Conservation (phyloP, 1,140 invertebrate genomes). For the Drosophila hydei region DNA sequence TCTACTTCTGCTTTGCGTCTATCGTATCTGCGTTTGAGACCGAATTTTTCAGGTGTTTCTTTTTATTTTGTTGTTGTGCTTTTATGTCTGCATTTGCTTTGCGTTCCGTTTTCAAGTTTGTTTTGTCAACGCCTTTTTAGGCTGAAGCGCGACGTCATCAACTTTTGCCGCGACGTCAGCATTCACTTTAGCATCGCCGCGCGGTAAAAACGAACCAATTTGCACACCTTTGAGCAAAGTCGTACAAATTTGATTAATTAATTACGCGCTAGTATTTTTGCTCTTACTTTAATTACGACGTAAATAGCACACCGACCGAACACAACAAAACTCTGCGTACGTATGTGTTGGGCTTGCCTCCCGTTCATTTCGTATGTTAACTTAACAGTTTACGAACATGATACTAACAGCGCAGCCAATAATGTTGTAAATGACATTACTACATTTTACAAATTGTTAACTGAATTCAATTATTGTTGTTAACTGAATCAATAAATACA, state of each 20-base stretch:
- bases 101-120: constrained; percentile 60
- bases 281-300: constrained; percentile 49
- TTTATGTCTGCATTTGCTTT: constrained; percentile 41
- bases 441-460: no score
- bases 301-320: constrained; percentile 44
- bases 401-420: not conserved
- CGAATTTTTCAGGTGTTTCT: constrained; percentile 2
- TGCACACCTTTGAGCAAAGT: constrained; percentile 16
- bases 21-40: constrained; percentile 21
- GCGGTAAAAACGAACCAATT: constrained; percentile 3
- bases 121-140: constrained; percentile 53
- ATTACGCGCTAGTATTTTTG: constrained; percentile 40
- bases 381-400: constrained; percentile 6
- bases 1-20: constrained; percentile 16
- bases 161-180: constrained; percentile 31
- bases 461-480: not conserved
- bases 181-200: constrained; percentile 20
- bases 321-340: constrained; percentile 27
- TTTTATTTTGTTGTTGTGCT: constrained; percentile 36
- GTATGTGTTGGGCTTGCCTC: constrained; percentile 9
- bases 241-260: constrained; percentile 39
- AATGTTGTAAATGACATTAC: not conserved
- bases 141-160: constrained; percentile 46
- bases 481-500: no score
- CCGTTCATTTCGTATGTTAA: constrained; percentile 7